Evolutionary conservation across 2,888 invertebrate species (phyloP), one percentile per base, ranked within the genome.

Genomic region (Lasioglossum villosulum): DNA sequence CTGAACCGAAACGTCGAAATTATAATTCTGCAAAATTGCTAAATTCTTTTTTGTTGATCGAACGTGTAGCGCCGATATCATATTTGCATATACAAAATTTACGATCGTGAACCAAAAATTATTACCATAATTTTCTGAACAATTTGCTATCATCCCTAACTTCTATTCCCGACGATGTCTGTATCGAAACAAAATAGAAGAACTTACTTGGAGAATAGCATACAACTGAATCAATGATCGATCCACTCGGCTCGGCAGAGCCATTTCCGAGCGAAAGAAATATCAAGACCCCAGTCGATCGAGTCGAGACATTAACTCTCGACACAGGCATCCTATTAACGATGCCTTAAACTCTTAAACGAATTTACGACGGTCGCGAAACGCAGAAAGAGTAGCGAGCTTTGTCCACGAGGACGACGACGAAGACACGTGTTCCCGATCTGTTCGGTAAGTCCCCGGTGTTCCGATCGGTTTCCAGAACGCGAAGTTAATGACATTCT

Each of bases 301-400:
- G 75, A 75, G 42, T 23, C 63, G 30, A 30, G 68, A 34, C 78
- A 83, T 80, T 77, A 75, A 79, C 59, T 75, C 75, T 45, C 59
- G 12, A 23, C 48, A 59, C 78, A 72, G 63, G 39, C 78, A 63
- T 81, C 78, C 63, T 78, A 68, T 75, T 76, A 85, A 85, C 75
- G 77, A 76, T 48, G 56, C 52, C 37, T 79, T 42, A 23, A 78
- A 63, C 76, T 80, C 66, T 77, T 30, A 56, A 70, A 74, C 73
- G 75, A 6, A 71, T 79, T 89, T 83, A 59, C 52, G 80, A 78
- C 66, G 63, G 76, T 30, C 78, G 68, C n/a, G 37, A 83, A 83
- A 77, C 52, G 45, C 37, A 39, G 56, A 56, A 86, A 78, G 19
- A 79, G 78, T 66, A 63, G 59, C 63, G 30, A 16, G 12, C 63